Base-by-base conservation (phyloP, 2,888 invertebrate species). In the Nomada ferruginata region DNA sequence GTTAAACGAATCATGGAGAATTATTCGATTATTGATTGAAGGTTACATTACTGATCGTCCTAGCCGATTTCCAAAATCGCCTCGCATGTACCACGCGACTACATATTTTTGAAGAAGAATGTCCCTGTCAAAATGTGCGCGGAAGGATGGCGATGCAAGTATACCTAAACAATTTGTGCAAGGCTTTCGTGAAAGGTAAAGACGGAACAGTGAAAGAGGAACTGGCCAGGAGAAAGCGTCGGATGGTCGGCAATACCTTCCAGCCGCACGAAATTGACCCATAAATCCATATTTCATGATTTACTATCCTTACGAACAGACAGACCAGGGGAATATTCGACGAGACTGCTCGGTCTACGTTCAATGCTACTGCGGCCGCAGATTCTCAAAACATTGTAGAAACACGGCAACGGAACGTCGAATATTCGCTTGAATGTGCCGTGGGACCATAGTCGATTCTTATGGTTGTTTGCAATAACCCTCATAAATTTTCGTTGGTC, bases 251-350 rank as follows among this genome's bases (percentile, higher is more conserved):
- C 74, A 55, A 53, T 76, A 55, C 73, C 76, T 59, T 61, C 20
- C 73, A 73, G 61, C 60, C 60, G 60, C 71, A 70, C 76, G 70
- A 77, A 82, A 89, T 89, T 91, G 89, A 89, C 89, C 89, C 91
- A 90, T 92, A 92, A 91, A 92, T 91, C 87, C 86, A 77, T 85
- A 55, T 82, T 79, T 1, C 74, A 68, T 91, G 90, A 92, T 91
- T 92, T 91, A 91, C 81, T 75, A 60, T 69, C 61, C 15, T 57
- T 26, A 26, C 23, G 29, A 76, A 70, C 55, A 52, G 36, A 10
- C 60, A 7, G 47, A 15, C 52, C 42, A 13, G 53, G 53, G 29
- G 61, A 70, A 80, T 42, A 53, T 60, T 73, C 64, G 53, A 47
- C 63, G 53, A 66, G 79, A 63, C 61, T 79, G 82, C 79, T 70